Conservation (phyloP, 2,888 invertebrate species). For the Digitonthophagus gazella region DNA sequence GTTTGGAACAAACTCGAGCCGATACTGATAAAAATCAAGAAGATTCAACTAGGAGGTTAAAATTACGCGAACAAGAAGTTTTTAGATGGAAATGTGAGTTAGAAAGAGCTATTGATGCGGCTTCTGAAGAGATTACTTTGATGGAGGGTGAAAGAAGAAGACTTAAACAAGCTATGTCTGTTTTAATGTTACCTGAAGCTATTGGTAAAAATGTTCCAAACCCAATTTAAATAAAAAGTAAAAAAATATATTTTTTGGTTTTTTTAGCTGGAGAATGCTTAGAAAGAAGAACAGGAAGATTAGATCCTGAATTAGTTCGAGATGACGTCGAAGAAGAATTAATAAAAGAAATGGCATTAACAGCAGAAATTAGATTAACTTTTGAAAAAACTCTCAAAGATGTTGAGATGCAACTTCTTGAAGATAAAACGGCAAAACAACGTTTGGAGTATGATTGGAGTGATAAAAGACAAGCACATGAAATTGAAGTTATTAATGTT, state of each 20-base stretch:
- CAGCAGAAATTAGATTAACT: slow-evolving; percentile 64
- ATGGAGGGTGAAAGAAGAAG: slow-evolving; percentile 68
- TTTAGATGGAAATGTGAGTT: slow-evolving; percentile 75
- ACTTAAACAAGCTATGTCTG: slow-evolving; percentile 65
- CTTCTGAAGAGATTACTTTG: slow-evolving; percentile 67
- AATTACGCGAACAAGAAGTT: slow-evolving; percentile 66
- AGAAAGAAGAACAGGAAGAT: slow-evolving; percentile 65
- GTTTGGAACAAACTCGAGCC: slow-evolving; percentile 63
- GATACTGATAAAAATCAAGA: slow-evolving; percentile 67
- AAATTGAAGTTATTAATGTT: slow-evolving; percentile 70
- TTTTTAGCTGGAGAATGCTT: slow-evolving; percentile 66
- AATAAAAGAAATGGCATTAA: slow-evolving; percentile 70
- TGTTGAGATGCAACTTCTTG: slow-evolving; percentile 67
- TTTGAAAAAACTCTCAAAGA: slow-evolving; percentile 63
- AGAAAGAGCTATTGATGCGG: slow-evolving; percentile 65
- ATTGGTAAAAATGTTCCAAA: slow-evolving; percentile 53
- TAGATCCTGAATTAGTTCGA: slow-evolving; percentile 71
- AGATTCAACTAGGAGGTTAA: slow-evolving; percentile 65
- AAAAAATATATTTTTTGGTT: not conserved
- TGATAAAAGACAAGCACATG: slow-evolving; percentile 79
- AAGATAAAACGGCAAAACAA: slow-evolving; percentile 78
- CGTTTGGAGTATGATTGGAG: slow-evolving; percentile 89
- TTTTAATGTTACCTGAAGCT: slow-evolving; percentile 68
- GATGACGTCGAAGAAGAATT: slow-evolving; percentile 77
- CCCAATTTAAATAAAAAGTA: not conserved